Evolutionary conservation across 2,113 vertebrate species (phyloP), one percentile per base, ranked within the genome.

Genomic region (Prionailurus viverrinus): DNA sequence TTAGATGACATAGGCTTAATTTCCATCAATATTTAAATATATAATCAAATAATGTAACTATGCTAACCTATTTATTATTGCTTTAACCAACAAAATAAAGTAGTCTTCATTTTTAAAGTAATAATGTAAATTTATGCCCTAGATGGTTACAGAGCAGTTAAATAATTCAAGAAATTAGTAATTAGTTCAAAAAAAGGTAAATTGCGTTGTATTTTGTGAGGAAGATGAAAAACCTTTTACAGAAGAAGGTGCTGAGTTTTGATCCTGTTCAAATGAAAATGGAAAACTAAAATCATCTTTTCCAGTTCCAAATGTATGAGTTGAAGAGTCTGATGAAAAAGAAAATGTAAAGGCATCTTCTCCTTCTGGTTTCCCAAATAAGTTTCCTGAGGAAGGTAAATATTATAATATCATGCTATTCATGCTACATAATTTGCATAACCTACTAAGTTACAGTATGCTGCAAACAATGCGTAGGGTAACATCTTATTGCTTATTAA

Each of bases 241-340:
- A 97, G 99, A 96, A 97, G 98, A 97, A 39, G 97, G 29, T 74
- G 97, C 66, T 98, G 98, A 97, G 93, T 97, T 98, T 97, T 98
- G 97, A 98, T 99, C 98, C 89, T 99, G 98, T 98, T 98, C 99
- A 98, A 99, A 99, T 79, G 98, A 96, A 98, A 99, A 99, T 36
- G 98, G 95, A 98, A 99, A 99, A 97, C 93, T 97, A 96, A 98
- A 98, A 79, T 98, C 98, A 97, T 99, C 99, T 98, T 98, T 99
- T 96, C 97, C 98, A 97, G 99, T 97, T 98, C 96, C 98, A 98
- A 99, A 99, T 51, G 93, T 87, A 88, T 98, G 98, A 97, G 98
- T 94, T 97, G 98, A 98, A 1, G 98, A 96, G 36, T 98, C 98
- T 3, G 98, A 98, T 65, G 97, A 5, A 97, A 99, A 99, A 80